phyloP scores from a whole-genome alignment of 2,113 vertebrate genomes.

The Rhadina sibilatrix region DNA sequence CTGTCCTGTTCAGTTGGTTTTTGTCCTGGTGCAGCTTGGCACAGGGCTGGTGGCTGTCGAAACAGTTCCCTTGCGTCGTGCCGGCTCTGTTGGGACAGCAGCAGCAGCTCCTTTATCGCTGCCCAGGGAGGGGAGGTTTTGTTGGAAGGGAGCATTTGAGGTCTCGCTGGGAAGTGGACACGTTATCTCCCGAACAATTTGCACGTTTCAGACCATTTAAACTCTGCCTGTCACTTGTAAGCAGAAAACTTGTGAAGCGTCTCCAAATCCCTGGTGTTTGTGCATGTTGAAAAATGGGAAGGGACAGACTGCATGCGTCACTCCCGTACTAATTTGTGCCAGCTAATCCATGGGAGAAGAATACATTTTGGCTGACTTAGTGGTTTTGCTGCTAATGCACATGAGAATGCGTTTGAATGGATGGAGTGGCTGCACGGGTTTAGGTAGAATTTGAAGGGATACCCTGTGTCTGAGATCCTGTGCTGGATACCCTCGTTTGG shows the following conservation, averaged over 20 bases:
- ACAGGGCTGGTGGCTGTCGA: not conserved
- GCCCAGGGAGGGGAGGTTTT: not conserved
- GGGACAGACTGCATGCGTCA: constrained; percentile 47
- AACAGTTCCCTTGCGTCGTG: not conserved
- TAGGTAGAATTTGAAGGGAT: not conserved
- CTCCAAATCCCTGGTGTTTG: constrained; percentile 49
- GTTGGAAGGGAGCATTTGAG: not conserved
- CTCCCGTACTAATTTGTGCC: not conserved
- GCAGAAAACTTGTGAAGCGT: not conserved
- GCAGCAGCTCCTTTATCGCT: not conserved
- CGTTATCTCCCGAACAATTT: not conserved
- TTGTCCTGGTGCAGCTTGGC: not conserved
- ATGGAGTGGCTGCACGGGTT: not conserved
- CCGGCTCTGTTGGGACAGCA: not conserved
- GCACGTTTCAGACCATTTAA: not conserved
- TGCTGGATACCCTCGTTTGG: not conserved
- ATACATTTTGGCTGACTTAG: constrained; percentile 43
- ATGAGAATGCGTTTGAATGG: not conserved
- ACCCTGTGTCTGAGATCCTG: not conserved
- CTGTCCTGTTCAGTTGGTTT: not conserved
- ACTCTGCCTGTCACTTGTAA: not conserved
- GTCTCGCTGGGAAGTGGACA: not conserved
- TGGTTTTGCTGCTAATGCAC: constrained; percentile 55
- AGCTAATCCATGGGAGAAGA: constrained; percentile 56
- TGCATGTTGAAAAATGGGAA: constrained; percentile 37